These are phyloP conservation scores for Caranx melampygus DNA, from an alignment of 2,113 vertebrate species.

Conservation along the genomic window DNA sequence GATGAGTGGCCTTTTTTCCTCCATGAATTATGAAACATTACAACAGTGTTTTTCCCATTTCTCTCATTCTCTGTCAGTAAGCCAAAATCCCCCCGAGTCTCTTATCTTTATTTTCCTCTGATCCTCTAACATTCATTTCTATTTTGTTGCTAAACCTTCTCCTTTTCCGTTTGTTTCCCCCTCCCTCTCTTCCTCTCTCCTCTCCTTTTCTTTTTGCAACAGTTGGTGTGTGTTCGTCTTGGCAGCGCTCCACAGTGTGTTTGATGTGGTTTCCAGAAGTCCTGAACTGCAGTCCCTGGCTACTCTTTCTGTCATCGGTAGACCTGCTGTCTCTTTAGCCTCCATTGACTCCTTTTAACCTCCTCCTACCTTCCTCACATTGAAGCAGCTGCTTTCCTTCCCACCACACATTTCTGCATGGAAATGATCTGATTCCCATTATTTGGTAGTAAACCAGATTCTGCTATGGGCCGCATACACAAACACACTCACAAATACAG, in stretches of 20 bases:
- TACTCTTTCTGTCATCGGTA: conserved; percentile 86
- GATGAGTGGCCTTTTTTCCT: neutral
- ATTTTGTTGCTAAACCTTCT: conserved; percentile 43
- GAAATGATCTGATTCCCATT: conserved; percentile 79
- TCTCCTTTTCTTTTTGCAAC: conserved; percentile 61
- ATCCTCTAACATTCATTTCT: conserved; percentile 45
- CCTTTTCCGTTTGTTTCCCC: conserved; percentile 32
- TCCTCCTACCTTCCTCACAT: conserved; percentile 78
- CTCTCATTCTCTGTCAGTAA: conserved; percentile 1
- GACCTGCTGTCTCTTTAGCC: conserved; percentile 85
- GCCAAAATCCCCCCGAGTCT: neutral
- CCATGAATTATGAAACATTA: neutral
- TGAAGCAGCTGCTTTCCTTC: conserved; percentile 82
- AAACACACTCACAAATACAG: conserved; percentile 31
- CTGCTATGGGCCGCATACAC: conserved; percentile 59
- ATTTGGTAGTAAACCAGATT: conserved; percentile 72
- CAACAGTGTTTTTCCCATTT: neutral
- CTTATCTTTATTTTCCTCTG: neutral
- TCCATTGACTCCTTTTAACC: conserved; percentile 89
- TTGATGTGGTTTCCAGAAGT: conserved; percentile 88
- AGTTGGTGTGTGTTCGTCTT: conserved; percentile 84
- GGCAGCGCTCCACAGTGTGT: conserved; percentile 81
- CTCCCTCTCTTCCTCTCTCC: conserved; percentile 11
- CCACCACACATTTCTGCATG: conserved; percentile 65
- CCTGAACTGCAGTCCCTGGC: conserved; percentile 84